A percentile compares a stretch with the other conserved stretches of the same genome.
phyloP scores from a whole-genome alignment of 2,888 invertebrate species.

The Ischnura elegans region DNA sequence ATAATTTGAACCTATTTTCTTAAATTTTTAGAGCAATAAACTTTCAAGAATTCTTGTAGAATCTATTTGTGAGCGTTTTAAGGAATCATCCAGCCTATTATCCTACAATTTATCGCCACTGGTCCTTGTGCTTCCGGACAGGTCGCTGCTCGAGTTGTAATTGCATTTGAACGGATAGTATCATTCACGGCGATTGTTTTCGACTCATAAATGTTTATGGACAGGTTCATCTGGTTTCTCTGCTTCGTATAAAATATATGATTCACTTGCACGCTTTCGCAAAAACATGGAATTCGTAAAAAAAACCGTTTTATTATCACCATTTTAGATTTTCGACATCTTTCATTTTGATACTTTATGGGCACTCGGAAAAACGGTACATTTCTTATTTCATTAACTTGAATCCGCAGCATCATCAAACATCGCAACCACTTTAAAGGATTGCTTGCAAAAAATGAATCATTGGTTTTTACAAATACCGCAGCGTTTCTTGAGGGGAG shows the following conservation, averaged over 20 bases:
- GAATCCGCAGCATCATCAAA: neutral
- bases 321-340: neutral
- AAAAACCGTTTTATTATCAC: neutral
- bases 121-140: too few species aligned
- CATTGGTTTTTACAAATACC: neutral
- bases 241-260: neutral
- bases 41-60: too few species aligned
- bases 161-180: too few species aligned
- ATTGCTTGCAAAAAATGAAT: neutral
- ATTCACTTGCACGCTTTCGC: neutral
- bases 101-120: too few species aligned
- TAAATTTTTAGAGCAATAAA: too few species aligned
- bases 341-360: neutral
- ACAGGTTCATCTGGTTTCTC: neutral
- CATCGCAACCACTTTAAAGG: neutral
- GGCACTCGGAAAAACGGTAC: neutral
- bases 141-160: too few species aligned
- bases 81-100: too few species aligned
- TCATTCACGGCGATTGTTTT: neutral
- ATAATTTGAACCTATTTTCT: too few species aligned
- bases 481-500: neutral
- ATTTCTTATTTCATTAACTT: neutral
- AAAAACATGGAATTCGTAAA: neutral
- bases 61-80: too few species aligned
- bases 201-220: neutral